Conservation (phyloP, 35 echinoderm and acorn worm genomes). For the Eucidaris tribuloides region DNA sequence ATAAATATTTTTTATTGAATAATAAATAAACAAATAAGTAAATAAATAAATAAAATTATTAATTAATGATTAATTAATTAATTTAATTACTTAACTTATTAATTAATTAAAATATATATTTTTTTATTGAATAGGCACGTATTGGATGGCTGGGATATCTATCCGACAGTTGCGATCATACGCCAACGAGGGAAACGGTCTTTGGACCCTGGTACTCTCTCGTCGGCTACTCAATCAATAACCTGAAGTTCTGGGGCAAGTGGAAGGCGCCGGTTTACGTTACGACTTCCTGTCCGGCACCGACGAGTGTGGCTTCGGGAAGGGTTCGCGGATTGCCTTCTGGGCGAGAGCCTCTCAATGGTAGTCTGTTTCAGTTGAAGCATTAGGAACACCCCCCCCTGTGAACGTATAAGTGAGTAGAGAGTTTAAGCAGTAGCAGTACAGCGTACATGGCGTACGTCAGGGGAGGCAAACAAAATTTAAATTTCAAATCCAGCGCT, state of each 20-base stretch:
- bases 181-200: conserved; percentile 39
- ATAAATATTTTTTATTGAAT: no score
- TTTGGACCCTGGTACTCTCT: conserved; percentile 35
- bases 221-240: conserved; percentile 48
- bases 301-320: conserved; percentile 31
- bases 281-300: conserved; percentile 29
- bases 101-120: no score
- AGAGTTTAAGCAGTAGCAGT: no score
- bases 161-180: conserved; percentile 47
- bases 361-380: background rate
- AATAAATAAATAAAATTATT: no score
- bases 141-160: conserved; percentile 75
- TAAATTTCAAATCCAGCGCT: no score
- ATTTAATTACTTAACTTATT: no score
- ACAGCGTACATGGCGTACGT: no score
- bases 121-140: conserved; percentile 8
- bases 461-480: background rate
- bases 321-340: conserved; percentile 44
- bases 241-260: conserved; percentile 55
- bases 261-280: conserved; percentile 1
- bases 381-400: background rate
- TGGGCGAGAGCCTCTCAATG: conserved; percentile 44
- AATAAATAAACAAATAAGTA: no score
- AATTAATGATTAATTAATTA: no score
- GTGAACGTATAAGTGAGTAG: background rate